Base-by-base conservation (phyloP, 2,888 invertebrate genomes). In the Myopa tessellatipennis region DNA sequence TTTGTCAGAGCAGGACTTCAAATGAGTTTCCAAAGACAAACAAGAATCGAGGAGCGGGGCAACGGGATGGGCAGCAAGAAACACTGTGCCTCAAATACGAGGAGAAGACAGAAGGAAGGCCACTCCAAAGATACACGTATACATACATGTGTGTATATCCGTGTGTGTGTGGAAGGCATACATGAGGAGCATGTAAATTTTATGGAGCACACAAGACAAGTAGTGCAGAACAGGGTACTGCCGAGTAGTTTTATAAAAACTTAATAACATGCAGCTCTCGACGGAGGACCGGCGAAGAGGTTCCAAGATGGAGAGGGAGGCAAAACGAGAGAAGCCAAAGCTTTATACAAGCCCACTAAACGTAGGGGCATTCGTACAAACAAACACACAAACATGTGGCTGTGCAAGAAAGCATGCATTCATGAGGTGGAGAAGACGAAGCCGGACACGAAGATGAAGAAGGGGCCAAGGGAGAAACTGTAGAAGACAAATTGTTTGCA, bases 21-120 rank as follows among this genome's bases (percentile, higher is more conserved):
- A 75, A 75, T 75, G 68, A 75, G 75, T 69, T 75, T 69, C n/a
- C 69, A 69, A 75, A 75, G 75, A 75, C 69, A 75, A 69, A 75
- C 68, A 45, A 40, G 36, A 60, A 45, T 14, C 40, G 36, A 16
- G 5, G 63, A 58, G 8, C 60, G 26, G 55, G 10, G 45, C 45
- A 45, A 36, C 36, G 52, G 55, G 16, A 16, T 7, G 55, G n/a
- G 52, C 12, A 12, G 69, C 6, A 70, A 58, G 36, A 74, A 65
- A 52, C 34, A 74, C 65, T 26, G 52, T n/a, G 63, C n/a, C 14
- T 60, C 73, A 45, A 73, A 61, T 45, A 68, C 40, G 40, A n/a
- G 34, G 26, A 61, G 34, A 61, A 4, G 16, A 18, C 58, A 58
- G 12, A 26, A 65, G 38, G 34, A 38, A 65, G 16, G 36, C 6